Percentiles rank a stretch among this genome's conserved stretches.
Conservation (phyloP, 2,797 vertebrate species). For the Smutsia gigantea region DNA sequence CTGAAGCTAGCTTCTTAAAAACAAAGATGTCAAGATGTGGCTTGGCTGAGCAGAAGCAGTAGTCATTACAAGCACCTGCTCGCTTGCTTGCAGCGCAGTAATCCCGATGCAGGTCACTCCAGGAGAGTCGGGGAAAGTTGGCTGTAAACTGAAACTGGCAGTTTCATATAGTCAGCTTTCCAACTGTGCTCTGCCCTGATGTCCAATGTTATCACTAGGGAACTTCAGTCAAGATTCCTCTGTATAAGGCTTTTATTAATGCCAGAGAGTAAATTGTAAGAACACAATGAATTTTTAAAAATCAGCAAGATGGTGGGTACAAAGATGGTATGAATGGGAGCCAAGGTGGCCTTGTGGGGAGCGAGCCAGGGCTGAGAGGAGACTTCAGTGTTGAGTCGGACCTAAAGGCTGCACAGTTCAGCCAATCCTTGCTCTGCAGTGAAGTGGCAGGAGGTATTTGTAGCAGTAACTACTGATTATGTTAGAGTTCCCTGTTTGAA, state of each 20-base stretch:
- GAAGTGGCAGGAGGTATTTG: background rate
- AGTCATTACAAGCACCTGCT: background rate
- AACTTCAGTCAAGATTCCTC: background rate
- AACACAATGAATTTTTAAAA: constrained; percentile 16
- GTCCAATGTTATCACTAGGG: background rate
- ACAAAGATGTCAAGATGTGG: background rate
- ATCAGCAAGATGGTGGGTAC: background rate
- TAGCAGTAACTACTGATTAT: background rate
- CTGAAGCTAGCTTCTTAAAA: background rate
- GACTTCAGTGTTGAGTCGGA: background rate
- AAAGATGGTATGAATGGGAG: background rate
- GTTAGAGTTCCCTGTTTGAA: background rate
- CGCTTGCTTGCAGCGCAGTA: background rate
- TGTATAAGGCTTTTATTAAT: constrained; percentile 68
- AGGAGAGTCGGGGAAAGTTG: background rate
- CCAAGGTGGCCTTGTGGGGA: background rate
- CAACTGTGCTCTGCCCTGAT: background rate
- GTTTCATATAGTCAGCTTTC: background rate
- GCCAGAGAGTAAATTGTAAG: constrained; percentile 39
- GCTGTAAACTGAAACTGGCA: background rate
- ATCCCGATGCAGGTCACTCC: background rate
- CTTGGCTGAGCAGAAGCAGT: background rate
- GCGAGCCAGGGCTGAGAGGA: background rate
- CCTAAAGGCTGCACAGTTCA: background rate
- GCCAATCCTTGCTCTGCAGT: background rate